Conservation (phyloP, 23 tunicate genomes). For the Halocynthia roretzi region DNA sequence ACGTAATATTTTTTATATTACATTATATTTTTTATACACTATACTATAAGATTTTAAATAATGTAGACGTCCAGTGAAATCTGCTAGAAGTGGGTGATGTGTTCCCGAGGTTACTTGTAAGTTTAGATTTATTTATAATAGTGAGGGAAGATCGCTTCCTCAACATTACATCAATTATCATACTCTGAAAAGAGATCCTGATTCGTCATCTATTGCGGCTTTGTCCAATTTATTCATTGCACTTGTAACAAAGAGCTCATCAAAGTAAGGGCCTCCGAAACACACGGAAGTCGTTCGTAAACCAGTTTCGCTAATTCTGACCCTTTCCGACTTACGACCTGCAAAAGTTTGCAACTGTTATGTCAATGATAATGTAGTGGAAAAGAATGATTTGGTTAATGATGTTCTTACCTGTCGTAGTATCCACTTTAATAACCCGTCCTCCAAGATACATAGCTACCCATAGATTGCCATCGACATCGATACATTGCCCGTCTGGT, state of each 20-base stretch:
- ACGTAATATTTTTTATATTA: too few species aligned
- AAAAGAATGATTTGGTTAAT: too few species aligned
- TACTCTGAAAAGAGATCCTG: constrained; percentile 35
- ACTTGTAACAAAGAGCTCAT: constrained; percentile 82
- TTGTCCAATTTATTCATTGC: constrained; percentile 34
- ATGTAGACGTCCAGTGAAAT: too few species aligned
- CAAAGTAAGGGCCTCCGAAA: constrained; percentile 87
- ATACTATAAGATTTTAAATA: too few species aligned
- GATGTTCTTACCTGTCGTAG: constrained; percentile 40
- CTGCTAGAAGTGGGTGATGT: too few species aligned
- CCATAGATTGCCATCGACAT: constrained; percentile 85
- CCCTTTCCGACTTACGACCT: constrained; percentile 37
- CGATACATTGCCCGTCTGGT: constrained; percentile 90
- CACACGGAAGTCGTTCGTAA: constrained; percentile 76
- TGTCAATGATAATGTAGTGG: too few species aligned
- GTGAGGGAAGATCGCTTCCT: too few species aligned
- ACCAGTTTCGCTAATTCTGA: constrained; percentile 77
- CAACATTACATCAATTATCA: not conserved
- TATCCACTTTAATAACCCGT: constrained; percentile 61
- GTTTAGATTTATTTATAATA: too few species aligned
- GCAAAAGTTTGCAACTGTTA: not conserved
- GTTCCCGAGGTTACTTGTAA: too few species aligned
- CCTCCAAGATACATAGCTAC: constrained; percentile 77
- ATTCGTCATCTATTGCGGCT: constrained; percentile 1
- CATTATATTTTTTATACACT: too few species aligned